Base-by-base conservation (phyloP, 2,888 invertebrate species). In the Erynnis tages region DNA sequence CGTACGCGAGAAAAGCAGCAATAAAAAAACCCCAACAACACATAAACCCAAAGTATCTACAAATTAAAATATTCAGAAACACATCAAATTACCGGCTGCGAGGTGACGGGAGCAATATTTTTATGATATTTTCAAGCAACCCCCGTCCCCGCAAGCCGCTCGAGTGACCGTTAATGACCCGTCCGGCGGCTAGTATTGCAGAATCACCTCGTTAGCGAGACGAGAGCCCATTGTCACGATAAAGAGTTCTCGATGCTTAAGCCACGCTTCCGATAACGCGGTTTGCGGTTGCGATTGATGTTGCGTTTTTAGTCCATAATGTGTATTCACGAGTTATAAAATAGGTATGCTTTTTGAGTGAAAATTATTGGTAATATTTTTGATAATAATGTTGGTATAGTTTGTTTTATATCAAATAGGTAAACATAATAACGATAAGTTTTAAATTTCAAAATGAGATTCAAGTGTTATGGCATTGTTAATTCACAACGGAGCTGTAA, bases 91-190 rank as follows among this genome's bases (percentile, higher is more conserved):
- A 35, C 30, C 41, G 49, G 23, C 25, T 25, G 49, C 40, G 40
- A 49, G 34, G 49, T 49, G 49, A 23, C 41, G 49, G 41, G 49
- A 34, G 34, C 17, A 43, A 49, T 52, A 52, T 55, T 55, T 56
- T 52, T 53, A 43, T 49, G 52, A 44, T 50, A 50, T 50, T 56
- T 45, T 59, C 49, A 58, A 57, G 48, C 47, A 58, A 54, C 40
- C 29, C 40, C 30, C 47, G 47, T 57, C 58, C 62, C 58, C 61
- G 58, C 65, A 67, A 72, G 66, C 56, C 59, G 58, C 53, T 69
- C 71, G 70, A 82, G 79, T 82, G 85, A 83, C 79, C 82, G 70
- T 78, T 85, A 83, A 83, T 80, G 85, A 71, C 71, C 73, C 63
- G 58, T 60, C 62, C 60, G 65, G 54, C 59, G 60, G 69, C 54